Evolutionary conservation across 2,113 vertebrate genomes (phyloP).

Genomic region (Microtus richardsoni): DNA sequence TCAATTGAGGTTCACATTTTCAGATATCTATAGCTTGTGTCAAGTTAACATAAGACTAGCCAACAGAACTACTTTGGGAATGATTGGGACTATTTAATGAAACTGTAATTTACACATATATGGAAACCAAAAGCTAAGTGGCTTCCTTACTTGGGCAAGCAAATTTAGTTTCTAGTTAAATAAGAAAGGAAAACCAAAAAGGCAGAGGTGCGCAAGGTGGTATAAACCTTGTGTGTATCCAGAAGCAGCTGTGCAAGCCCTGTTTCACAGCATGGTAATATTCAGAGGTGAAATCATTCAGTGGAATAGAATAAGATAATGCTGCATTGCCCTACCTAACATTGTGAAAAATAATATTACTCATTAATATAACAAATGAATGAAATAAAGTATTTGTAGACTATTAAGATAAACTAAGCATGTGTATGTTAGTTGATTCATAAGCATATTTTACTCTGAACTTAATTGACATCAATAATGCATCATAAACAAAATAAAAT

Average conservation of each 20-base stretch:
- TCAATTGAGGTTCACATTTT: not conserved
- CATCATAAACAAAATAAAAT: not conserved
- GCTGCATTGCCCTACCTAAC: not conserved
- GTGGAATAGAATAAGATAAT: not conserved
- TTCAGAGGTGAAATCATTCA: not conserved
- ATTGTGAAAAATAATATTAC: not conserved
- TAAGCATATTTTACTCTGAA: not conserved
- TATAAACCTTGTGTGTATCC: not conserved
- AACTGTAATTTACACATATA: not conserved
- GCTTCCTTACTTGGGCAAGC: not conserved
- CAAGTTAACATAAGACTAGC: not conserved
- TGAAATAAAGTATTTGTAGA: not conserved
- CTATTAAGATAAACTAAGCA: not conserved
- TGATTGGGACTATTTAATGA: slow-evolving; percentile 11
- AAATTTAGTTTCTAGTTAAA: slow-evolving; percentile 23
- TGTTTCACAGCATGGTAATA: not conserved
- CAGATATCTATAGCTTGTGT: too few species aligned
- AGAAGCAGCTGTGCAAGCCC: not conserved
- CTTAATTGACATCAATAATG: not conserved
- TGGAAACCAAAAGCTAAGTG: not conserved
- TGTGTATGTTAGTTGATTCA: not conserved
- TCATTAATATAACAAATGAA: not conserved
- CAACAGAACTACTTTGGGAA: not conserved
- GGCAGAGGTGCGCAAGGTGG: not conserved
- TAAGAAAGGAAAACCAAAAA: not conserved